Conservation (phyloP, 2,113 vertebrate genomes). For the Onychostruthus taczanowskii region DNA sequence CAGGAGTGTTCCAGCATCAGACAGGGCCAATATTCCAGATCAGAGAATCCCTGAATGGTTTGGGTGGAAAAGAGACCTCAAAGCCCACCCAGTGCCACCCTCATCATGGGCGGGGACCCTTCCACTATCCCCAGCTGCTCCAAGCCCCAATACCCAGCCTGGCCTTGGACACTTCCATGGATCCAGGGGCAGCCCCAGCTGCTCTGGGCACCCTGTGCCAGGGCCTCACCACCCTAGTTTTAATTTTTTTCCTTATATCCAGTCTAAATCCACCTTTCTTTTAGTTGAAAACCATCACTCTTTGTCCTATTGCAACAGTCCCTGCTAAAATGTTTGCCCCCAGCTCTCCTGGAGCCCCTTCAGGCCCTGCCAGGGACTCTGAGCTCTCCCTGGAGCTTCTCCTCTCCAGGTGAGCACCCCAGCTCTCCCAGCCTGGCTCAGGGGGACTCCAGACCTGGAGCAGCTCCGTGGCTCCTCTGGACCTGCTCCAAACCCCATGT, state of each 20-base stretch:
- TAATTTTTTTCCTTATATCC: background rate
- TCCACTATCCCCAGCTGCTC: fast-evolving
- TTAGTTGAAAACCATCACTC: background rate
- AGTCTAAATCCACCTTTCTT: background rate
- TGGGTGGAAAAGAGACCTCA: background rate
- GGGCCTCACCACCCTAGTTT: fast-evolving
- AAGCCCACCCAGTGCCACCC: background rate
- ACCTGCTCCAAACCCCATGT: fast-evolving
- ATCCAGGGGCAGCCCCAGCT: background rate
- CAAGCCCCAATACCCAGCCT: fast-evolving
- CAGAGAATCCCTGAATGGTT: background rate
- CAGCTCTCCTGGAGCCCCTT: background rate
- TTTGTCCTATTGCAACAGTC: background rate
- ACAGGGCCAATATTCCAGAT: background rate
- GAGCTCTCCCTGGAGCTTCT: background rate
- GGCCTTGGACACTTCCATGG: background rate
- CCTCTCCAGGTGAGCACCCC: background rate
- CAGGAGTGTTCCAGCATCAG: background rate
- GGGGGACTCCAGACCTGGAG: background rate
- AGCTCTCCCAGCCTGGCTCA: background rate
- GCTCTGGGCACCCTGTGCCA: background rate
- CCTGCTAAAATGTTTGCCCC: background rate
- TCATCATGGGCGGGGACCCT: background rate
- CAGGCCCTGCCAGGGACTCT: fast-evolving
- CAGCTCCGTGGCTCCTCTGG: background rate